Evolutionary conservation across 2,888 invertebrate species (phyloP).

Genomic region (Agrochola litura): DNA sequence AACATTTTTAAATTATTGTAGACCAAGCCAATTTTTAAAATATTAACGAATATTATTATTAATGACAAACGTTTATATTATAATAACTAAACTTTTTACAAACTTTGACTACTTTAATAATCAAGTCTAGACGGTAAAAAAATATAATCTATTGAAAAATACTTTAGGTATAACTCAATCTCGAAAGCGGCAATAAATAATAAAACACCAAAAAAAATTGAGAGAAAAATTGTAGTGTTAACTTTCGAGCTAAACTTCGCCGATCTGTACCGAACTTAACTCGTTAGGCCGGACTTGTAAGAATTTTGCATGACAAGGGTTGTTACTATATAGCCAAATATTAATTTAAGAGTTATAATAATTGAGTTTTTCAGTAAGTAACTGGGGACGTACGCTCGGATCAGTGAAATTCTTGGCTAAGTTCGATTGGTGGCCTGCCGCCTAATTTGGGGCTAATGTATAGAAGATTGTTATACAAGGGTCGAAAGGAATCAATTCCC

Average conservation of each 20-base stretch:
- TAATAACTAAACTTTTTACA: background rate
- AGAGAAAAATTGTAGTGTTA: background rate
- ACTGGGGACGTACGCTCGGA: background rate
- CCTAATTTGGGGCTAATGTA: no score
- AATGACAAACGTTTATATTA: background rate
- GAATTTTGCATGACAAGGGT: background rate
- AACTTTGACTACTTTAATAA: background rate
- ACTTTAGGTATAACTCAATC: background rate
- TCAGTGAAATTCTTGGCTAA: background rate
- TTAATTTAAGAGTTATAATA: conserved; percentile 26
- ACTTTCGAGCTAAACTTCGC: conserved; percentile 9
- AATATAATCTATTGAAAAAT: background rate
- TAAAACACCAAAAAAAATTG: conserved; percentile 13
- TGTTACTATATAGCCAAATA: background rate
- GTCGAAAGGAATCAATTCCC: no score
- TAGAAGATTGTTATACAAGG: no score
- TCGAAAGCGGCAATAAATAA: conserved; percentile 21
- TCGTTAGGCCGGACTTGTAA: background rate
- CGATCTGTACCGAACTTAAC: conserved; percentile 12
- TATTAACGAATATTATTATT: background rate
- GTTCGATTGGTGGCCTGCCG: no score
- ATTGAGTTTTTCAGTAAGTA: conserved; percentile 5
- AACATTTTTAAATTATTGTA: background rate
- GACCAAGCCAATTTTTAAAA: background rate
- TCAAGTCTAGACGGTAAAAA: conserved; percentile 37